Percentiles rank a stretch among this genome's conserved stretches.
Conservation (phyloP, 2,888 invertebrate species). For the Caenorhabditis doughertyi region DNA sequence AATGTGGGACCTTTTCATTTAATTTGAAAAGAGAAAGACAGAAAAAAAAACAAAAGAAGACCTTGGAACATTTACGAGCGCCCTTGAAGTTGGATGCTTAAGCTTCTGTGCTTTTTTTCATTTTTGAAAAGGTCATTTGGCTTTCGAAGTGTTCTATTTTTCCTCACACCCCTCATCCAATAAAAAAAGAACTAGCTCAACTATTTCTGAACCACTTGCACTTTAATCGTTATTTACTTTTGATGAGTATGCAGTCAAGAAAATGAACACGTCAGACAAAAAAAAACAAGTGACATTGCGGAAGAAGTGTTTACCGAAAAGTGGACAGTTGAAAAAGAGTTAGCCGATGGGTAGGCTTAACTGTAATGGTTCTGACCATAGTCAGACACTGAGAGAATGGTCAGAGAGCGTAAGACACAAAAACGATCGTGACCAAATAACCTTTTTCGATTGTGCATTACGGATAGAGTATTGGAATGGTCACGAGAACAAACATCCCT, state of each 20-base stretch:
- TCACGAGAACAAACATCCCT: constrained; percentile 69
- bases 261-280: constrained; percentile 40
- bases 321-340: constrained; percentile 53
- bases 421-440: constrained; percentile 67
- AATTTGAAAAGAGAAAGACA: constrained; percentile 1
- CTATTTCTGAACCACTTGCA: constrained; percentile 47
- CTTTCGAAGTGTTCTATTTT: neutral
- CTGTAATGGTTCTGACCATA: constrained; percentile 63
- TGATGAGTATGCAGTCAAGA: constrained; percentile 32
- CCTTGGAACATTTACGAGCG: constrained; percentile 18
- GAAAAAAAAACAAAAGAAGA: neutral
- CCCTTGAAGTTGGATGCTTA: neutral
- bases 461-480: constrained; percentile 63
- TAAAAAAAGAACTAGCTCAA: neutral
- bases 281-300: constrained; percentile 48
- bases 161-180: neutral
- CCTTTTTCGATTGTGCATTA: constrained; percentile 64
- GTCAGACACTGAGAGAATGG: constrained; percentile 57
- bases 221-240: constrained; percentile 46
- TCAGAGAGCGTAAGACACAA: constrained; percentile 59
- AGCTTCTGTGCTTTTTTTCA: neutral
- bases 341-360: constrained; percentile 43
- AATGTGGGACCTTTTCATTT: neutral
- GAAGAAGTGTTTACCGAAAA: constrained; percentile 58
- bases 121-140: neutral